Evolutionary conservation across 30 jellyfish, hydroid and myxozoan genomes (phyloP).

Genomic region (Chrysaora quinquecirrha): DNA sequence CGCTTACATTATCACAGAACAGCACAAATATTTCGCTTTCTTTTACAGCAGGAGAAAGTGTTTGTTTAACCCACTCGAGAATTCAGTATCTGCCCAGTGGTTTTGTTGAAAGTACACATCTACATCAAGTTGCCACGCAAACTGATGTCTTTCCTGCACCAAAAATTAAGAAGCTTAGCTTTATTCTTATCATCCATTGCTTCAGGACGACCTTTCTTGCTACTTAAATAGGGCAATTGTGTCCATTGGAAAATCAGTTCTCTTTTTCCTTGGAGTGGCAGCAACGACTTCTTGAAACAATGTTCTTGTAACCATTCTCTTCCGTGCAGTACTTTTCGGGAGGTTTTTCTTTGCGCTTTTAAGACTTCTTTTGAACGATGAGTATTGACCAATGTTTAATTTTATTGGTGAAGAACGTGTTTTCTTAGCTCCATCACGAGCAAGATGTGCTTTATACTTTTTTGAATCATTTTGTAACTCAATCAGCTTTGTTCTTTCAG

Average conservation of each 20-base stretch:
- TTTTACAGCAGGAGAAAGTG: conserved; percentile 48
- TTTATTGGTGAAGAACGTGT: conserved; percentile 1
- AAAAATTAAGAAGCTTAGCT: conserved; percentile 4
- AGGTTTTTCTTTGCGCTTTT: background rate
- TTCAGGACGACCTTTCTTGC: conserved; percentile 9
- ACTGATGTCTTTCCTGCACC: conserved; percentile 9
- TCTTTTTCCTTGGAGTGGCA: conserved; percentile 15
- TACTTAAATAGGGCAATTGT: conserved; percentile 1
- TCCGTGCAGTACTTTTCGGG: background rate
- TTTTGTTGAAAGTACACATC: conserved; percentile 63
- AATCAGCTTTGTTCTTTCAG: background rate
- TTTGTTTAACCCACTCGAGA: conserved; percentile 65
- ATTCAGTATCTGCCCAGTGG: conserved; percentile 66
- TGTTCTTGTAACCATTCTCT: background rate
- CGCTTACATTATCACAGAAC: conserved; percentile 29
- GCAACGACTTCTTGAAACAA: background rate
- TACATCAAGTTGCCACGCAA: conserved; percentile 57
- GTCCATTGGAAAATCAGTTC: conserved; percentile 21
- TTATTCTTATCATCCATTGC: conserved; percentile 6
- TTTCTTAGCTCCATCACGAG: conserved; percentile 10
- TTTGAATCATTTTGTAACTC: background rate
- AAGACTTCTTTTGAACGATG: conserved; percentile 6
- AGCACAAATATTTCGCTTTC: conserved; percentile 19
- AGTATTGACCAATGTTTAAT: conserved; percentile 13
- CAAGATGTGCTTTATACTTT: conserved; percentile 12